Evolutionary conservation across 2,113 vertebrate species (phyloP).

Genomic region (Platanista minor): DNA sequence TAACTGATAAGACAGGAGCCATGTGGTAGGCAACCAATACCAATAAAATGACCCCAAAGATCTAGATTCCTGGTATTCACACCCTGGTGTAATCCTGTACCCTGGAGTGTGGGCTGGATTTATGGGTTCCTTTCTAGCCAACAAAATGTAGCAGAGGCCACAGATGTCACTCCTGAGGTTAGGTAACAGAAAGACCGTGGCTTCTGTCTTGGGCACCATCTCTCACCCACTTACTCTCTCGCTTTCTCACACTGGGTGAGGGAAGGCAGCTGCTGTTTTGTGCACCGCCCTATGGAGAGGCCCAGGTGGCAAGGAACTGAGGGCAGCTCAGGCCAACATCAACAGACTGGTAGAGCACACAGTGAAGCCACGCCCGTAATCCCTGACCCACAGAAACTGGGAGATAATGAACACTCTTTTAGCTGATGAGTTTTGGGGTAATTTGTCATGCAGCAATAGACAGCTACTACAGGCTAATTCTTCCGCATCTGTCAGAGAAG

Average conservation of each 20-base stretch:
- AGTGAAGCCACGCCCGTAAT: not conserved
- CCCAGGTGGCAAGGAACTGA: not conserved
- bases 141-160: not conserved
- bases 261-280: not conserved
- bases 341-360: not conserved
- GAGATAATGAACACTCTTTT: not conserved
- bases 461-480: not conserved
- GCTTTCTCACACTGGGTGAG: not conserved
- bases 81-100: not conserved
- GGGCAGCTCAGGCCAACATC: not conserved
- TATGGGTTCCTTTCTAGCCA: not conserved
- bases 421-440: not conserved
- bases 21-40: not conserved
- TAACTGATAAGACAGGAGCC: not conserved
- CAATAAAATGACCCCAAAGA: not conserved
- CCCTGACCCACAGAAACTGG: not conserved
- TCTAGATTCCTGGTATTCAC: not conserved
- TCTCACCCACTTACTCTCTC: not conserved
- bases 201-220: not conserved
- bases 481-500: not conserved
- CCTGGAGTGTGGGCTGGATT: not conserved
- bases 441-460: not conserved
- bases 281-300: not conserved
- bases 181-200: not conserved
- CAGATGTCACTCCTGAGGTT: not conserved